Conservation (phyloP, 2,888 invertebrate genomes). For the Rutpela maculata region DNA sequence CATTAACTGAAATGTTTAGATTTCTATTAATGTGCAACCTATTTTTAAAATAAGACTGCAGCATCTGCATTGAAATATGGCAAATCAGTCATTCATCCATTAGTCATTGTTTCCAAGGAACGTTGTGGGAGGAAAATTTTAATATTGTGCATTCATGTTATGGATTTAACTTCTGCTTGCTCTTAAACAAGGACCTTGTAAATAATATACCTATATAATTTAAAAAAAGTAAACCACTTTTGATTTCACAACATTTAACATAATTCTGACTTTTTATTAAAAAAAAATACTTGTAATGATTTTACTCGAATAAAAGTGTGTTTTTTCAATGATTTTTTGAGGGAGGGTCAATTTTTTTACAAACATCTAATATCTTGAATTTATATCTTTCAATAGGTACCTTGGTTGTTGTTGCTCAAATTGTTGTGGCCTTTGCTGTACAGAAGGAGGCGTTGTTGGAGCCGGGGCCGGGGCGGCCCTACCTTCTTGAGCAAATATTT, state of each 20-base stretch:
- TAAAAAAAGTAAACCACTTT: too few relatives aligned
- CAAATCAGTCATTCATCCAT: not conserved
- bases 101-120: not conserved
- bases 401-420: slow-evolving; percentile 34
- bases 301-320: too few relatives aligned
- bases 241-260: too few relatives aligned
- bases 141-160: not conserved
- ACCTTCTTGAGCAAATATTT: slow-evolving; percentile 60
- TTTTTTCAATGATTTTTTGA: too few relatives aligned
- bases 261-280: too few relatives aligned
- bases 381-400: not conserved
- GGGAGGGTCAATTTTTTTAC: too few relatives aligned
- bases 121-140: not conserved
- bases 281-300: too few relatives aligned
- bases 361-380: too few relatives aligned
- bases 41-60: not conserved
- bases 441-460: slow-evolving; percentile 45
- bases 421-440: slow-evolving; percentile 46
- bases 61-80: not conserved
- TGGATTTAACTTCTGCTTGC: too few relatives aligned
- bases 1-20: not conserved
- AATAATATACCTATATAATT: too few relatives aligned
- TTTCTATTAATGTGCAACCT: not conserved
- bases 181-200: too few relatives aligned
- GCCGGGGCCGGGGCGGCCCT: slow-evolving; percentile 45